A percentile compares a stretch with the other conserved stretches of the same genome.
These are phyloP conservation scores for Agriopis leucophaearia DNA, from an alignment of 2,888 invertebrate genomes.

Conservation along the genomic window DNA sequence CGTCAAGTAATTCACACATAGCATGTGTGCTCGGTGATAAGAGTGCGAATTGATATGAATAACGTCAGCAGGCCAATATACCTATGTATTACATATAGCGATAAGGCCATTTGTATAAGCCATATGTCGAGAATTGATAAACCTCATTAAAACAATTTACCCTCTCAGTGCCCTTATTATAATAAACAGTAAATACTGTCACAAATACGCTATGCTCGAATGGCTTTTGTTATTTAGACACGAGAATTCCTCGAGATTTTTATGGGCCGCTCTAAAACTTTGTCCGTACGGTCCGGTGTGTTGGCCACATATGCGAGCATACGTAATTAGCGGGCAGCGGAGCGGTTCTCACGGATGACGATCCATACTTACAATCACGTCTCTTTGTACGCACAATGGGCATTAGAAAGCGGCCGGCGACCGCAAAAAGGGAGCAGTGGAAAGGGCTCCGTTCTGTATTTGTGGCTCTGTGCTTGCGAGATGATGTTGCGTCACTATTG, in stretches of 20 bases:
- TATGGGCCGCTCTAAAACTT: slow-evolving; percentile 25
- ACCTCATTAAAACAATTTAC: slow-evolving; percentile 25
- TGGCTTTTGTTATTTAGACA: background rate
- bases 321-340: slow-evolving; percentile 61
- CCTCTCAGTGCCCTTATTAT: slow-evolving; percentile 19
- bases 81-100: slow-evolving; percentile 9
- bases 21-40: slow-evolving; percentile 50
- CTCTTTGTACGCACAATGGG: slow-evolving; percentile 76
- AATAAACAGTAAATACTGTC: slow-evolving; percentile 5
- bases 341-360: slow-evolving; percentile 79
- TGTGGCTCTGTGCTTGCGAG: slow-evolving; percentile 73
- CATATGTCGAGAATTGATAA: slow-evolving; percentile 30
- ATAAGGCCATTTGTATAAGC: slow-evolving; percentile 24
- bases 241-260: slow-evolving; percentile 21
- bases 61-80: slow-evolving; percentile 42
- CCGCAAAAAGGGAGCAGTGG: slow-evolving; percentile 82
- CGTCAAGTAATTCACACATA: slow-evolving; percentile 52
- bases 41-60: slow-evolving; percentile 51
- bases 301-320: slow-evolving; percentile 53
- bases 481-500: slow-evolving; percentile 79
- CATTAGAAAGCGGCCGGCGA: slow-evolving; percentile 82
- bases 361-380: slow-evolving; percentile 66
- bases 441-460: slow-evolving; percentile 65
- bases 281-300: slow-evolving; percentile 31
- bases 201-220: background rate